Evolutionary conservation across 2,113 vertebrate genomes (phyloP).

Genomic region (Clinocottus analis): DNA sequence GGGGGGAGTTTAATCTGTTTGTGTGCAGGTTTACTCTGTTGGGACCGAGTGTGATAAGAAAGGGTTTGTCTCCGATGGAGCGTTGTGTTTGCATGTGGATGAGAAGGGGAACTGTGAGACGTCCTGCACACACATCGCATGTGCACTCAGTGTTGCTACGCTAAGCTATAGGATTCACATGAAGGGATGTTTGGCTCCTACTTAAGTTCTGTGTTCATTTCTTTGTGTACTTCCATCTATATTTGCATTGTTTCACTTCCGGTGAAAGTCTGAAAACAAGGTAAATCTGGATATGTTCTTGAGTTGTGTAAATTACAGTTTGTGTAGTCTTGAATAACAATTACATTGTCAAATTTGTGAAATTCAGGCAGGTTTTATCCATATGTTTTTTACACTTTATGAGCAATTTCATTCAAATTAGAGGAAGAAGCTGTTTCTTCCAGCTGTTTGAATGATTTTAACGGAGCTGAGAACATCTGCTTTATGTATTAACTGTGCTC

Average conservation of each 20-base stretch:
- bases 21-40: not conserved
- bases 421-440: not conserved
- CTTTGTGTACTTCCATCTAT: not conserved
- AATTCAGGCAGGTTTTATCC: not conserved
- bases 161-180: not conserved
- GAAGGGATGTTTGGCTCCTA: not conserved
- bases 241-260: not conserved
- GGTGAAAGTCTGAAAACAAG: not conserved
- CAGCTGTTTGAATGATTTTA: constrained; percentile 33
- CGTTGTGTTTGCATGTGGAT: not conserved
- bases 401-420: not conserved
- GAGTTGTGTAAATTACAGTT: not conserved
- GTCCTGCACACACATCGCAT: not conserved
- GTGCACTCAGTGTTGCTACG: not conserved
- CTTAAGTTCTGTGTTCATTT: not conserved
- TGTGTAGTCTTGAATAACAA: not conserved
- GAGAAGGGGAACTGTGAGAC: not conserved
- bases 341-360: not conserved
- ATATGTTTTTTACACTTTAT: not conserved
- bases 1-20: not conserved
- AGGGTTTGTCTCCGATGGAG: not conserved
- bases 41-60: not conserved
- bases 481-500: constrained; percentile 7
- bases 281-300: not conserved
- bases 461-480: constrained; percentile 37